phyloP scores from a whole-genome alignment of 1,140 invertebrate species.

The Drosophila guanche region DNA sequence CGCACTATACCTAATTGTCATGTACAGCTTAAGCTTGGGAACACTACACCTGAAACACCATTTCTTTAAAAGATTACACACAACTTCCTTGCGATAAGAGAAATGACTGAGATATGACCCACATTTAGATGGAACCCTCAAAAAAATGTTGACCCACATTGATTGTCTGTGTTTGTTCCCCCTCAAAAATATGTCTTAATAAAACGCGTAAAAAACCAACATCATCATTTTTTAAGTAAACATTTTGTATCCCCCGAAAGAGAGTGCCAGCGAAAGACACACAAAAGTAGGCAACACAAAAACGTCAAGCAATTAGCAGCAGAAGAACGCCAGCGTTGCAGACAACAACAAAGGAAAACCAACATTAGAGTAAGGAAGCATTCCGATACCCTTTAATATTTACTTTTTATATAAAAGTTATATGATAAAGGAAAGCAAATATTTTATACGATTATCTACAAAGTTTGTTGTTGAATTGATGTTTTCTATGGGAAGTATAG shows the following conservation, averaged over 20 bases:
- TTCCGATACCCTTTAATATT: too few relatives aligned
- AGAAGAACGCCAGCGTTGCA: not conserved
- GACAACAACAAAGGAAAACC: not conserved
- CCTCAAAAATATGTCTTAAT: constrained; percentile 13
- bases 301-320: constrained; percentile 33
- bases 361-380: not conserved
- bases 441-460: too few relatives aligned
- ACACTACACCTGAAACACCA: too few relatives aligned
- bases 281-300: constrained; percentile 48
- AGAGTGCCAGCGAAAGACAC: not conserved
- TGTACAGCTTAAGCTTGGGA: too few relatives aligned
- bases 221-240: constrained; percentile 14
- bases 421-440: too few relatives aligned
- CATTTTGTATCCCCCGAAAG: constrained; percentile 1
- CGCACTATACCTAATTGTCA: too few relatives aligned
- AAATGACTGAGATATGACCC: constrained; percentile 13
- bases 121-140: not conserved
- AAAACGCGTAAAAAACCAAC: constrained; percentile 13
- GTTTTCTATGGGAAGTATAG: too few relatives aligned
- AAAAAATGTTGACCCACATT: constrained; percentile 36
- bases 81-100: constrained; percentile 10
- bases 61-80: not conserved
- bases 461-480: too few relatives aligned
- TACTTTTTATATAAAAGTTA: too few relatives aligned
- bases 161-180: constrained; percentile 5